phyloP scores from a whole-genome alignment of 2,888 invertebrate genomes.

The Acanthopleura granulata region DNA sequence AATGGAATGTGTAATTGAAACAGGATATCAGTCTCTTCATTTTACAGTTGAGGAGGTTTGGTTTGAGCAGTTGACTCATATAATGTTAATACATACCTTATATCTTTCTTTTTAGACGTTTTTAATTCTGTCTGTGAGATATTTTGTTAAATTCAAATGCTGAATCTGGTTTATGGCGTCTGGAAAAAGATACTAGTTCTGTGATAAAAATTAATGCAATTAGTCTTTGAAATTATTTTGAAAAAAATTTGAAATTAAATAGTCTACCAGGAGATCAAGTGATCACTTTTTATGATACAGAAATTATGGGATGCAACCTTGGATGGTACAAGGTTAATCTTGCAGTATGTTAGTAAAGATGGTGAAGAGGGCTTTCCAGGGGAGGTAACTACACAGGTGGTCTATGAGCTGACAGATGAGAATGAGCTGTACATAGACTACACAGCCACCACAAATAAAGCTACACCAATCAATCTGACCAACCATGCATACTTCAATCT shows the following conservation, averaged over 20 bases:
- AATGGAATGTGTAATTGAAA: not conserved
- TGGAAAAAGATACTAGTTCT: too few relatives aligned
- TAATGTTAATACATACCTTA: too few relatives aligned
- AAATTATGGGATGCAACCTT: slow-evolving; percentile 80
- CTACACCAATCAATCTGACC: slow-evolving; percentile 88
- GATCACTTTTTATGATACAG: slow-evolving; percentile 52
- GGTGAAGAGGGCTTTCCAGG: slow-evolving; percentile 93
- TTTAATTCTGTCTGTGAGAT: too few relatives aligned
- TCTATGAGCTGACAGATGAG: slow-evolving; percentile 78
- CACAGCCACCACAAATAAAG: slow-evolving; percentile 81
- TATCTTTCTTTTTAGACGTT: too few relatives aligned
- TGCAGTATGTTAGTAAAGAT: slow-evolving; percentile 81
- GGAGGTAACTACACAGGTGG: slow-evolving; percentile 79
- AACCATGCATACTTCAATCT: slow-evolving; percentile 93
- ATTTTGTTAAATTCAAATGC: too few relatives aligned
- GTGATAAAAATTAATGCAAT: too few relatives aligned
- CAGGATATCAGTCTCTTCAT: not conserved
- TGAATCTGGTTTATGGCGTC: too few relatives aligned
- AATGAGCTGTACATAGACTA: slow-evolving; percentile 83
- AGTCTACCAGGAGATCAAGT: too few relatives aligned
- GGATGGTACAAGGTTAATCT: slow-evolving; percentile 76
- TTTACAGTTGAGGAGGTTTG: too few relatives aligned
- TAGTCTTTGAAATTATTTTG: too few relatives aligned
- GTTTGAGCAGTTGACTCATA: too few relatives aligned
- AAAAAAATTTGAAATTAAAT: too few relatives aligned